Conservation (phyloP, 2,113 vertebrate species). For the Oenanthe melanoleuca region DNA sequence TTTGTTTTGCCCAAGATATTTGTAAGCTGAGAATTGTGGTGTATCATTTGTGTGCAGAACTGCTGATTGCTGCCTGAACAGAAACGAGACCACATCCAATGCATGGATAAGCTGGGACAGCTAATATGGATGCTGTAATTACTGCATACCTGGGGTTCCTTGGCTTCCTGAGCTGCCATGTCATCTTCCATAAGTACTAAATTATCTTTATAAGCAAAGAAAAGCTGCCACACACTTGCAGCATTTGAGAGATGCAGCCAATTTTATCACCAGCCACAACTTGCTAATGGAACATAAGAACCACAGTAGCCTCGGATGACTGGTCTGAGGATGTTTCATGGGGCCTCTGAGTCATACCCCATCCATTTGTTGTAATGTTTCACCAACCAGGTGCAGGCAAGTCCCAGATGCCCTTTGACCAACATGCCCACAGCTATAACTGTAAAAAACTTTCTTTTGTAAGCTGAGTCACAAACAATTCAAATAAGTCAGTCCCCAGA, state of each 20-base stretch:
- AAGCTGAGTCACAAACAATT: not conserved
- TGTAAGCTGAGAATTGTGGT: not conserved
- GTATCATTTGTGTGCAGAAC: not conserved
- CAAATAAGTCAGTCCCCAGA: not conserved
- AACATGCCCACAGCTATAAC: not conserved
- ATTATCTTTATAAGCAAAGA: not conserved
- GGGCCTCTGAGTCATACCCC: slow-evolving; percentile 30
- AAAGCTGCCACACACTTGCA: not conserved
- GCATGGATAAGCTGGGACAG: not conserved
- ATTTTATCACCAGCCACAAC: slow-evolving; percentile 16
- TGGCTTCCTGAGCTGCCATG: not conserved
- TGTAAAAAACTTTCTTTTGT: not conserved
- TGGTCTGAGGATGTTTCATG: not conserved
- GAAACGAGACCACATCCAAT: not conserved
- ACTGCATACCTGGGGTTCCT: fast-evolving
- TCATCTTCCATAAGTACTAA: not conserved
- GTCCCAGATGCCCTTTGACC: not conserved
- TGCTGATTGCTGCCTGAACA: not conserved
- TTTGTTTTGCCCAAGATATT: not conserved
- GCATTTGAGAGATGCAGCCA: not conserved
- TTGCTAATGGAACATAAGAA: slow-evolving; percentile 27
- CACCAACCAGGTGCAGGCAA: slow-evolving; percentile 21
- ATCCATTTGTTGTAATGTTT: not conserved
- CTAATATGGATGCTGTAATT: not conserved
- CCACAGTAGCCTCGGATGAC: not conserved